These are phyloP conservation scores for Nesogale talazaci DNA, from an alignment of 2,113 vertebrate species.

Conservation along the genomic window DNA sequence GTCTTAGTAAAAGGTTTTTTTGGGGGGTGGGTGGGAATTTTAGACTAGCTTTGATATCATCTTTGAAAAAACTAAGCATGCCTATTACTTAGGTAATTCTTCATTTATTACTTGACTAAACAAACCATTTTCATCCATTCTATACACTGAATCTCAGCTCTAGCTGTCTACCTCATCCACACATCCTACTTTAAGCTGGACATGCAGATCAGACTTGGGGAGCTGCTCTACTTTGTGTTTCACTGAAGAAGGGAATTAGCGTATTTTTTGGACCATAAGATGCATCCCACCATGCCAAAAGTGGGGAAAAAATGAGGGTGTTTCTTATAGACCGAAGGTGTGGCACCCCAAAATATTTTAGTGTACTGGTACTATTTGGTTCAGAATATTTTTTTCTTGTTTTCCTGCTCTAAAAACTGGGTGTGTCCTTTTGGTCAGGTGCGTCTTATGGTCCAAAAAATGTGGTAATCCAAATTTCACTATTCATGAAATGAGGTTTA, in stretches of 20 bases:
- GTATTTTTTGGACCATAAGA: no score
- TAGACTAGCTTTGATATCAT: no score
- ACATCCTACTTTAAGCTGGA: not conserved
- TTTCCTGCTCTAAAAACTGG: no score
- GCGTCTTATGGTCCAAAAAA: no score
- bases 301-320: no score
- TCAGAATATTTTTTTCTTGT: no score
- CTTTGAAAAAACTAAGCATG: no score
- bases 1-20: not conserved
- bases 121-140: not conserved
- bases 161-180: not conserved
- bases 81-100: not conserved
- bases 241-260: not conserved
- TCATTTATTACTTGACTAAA: slow-evolving; percentile 10
- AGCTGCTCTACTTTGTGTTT: not conserved
- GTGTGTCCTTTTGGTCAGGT: no score
- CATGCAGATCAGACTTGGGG: not conserved
- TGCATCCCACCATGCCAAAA: no score
- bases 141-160: not conserved
- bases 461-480: not conserved
- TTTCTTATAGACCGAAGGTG: no score
- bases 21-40: not conserved
- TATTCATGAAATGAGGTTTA: not conserved
- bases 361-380: no score
- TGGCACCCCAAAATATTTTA: no score